Conservation (phyloP, 64 coral and sea anemone genomes). For the Dendrophyllia cribrosa region DNA sequence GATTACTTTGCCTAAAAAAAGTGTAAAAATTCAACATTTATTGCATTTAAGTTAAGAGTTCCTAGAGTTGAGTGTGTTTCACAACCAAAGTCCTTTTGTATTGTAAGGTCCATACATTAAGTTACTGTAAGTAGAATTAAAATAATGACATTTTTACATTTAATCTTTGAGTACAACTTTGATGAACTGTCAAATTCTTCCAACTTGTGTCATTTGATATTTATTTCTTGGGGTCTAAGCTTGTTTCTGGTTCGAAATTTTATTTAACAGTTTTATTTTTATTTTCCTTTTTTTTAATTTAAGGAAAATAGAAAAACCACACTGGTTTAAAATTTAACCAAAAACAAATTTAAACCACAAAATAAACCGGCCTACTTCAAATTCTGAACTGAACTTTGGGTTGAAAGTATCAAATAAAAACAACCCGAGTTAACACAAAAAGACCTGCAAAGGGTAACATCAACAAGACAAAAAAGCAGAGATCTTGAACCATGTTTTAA, state of each 20-base stretch:
- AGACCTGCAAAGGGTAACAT: slow-evolving; percentile 22
- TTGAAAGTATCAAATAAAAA: background rate
- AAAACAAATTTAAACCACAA: slow-evolving; percentile 23
- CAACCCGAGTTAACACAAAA: slow-evolving; percentile 23
- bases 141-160: slow-evolving; percentile 2
- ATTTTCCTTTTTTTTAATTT: slow-evolving; percentile 13
- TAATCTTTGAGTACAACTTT: slow-evolving; percentile 19
- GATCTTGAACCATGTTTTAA: slow-evolving; percentile 8
- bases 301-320: slow-evolving; percentile 6
- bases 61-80: background rate
- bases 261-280: slow-evolving; percentile 9
- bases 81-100: slow-evolving; percentile 20
- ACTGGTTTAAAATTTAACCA: slow-evolving; percentile 30
- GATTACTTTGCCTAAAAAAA: slow-evolving; percentile 19
- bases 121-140: slow-evolving; percentile 21
- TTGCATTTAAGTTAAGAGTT: background rate
- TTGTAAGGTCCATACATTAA: slow-evolving; percentile 19
- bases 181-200: slow-evolving; percentile 17
- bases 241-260: slow-evolving; percentile 20
- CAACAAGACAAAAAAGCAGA: slow-evolving; percentile 24
- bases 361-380: slow-evolving; percentile 21
- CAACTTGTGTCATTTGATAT: slow-evolving; percentile 3
- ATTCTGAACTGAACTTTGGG: background rate
- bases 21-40: slow-evolving; percentile 14
- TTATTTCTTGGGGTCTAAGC: slow-evolving; percentile 16